Base-by-base conservation (phyloP, 2,797 vertebrate species). In the Dromococcyx pavoninus region DNA sequence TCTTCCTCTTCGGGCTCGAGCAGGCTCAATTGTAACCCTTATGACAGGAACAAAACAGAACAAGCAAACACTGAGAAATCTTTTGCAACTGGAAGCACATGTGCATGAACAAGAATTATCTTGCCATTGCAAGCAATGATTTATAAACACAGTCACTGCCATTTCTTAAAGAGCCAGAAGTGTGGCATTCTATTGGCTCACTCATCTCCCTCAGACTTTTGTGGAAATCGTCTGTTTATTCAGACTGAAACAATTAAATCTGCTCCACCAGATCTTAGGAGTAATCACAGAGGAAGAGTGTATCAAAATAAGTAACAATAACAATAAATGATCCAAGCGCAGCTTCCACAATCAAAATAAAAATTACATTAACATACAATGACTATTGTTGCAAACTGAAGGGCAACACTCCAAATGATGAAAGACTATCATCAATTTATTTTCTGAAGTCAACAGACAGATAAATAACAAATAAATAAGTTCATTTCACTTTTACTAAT, bases 11-110 rank as follows among this genome's bases (percentile, higher is more conserved):
- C 98, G 98, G 93, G 99, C 99, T 85, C 99, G 98, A 88, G 99
- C 99, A n/a, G 98, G 99, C 94, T 99, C 99, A 61, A 99, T 98
- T 18, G 99, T 99, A 87, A 99, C 99, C 96, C 99, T 99, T 93
- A 27, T 2, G 22, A 85, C 0, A 70, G 57, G 62, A 94, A 84
- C 5, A 72, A 84, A 89, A 84, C 43, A 72, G 62, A 91, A 70
- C 39, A n/a, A n/a, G n/a, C 92, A 74, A 50, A 81, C 62, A 73
- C 17, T 30, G 69, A 89, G 76, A 39, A 43, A 41, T 69, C n/a
- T 81, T 90, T 74, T 44, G 11, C 60, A 86, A 85, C 13, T 92
- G 33, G 53, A 94, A 94, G 86, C 30, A 62, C 62, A 70, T 9
- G 24, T 28, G 35, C 27, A 70, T 5, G 25, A 78, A 76, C 86